These are phyloP conservation scores for Varanus komodoensis DNA, from an alignment of 2,113 vertebrate species.

Conservation along the genomic window DNA sequence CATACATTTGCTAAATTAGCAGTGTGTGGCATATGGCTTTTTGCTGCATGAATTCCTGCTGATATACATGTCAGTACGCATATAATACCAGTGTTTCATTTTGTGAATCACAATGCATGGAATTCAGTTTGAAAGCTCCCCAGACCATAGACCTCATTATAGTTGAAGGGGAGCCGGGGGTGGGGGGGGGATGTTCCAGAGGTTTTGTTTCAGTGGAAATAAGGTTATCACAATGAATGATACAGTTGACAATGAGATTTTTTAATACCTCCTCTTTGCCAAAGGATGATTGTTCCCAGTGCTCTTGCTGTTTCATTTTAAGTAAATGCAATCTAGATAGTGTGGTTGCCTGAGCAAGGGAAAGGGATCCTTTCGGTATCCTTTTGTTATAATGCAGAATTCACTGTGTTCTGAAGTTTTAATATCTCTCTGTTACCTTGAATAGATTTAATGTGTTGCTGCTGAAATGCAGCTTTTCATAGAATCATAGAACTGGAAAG, in stretches of 20 bases:
- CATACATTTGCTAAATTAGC: constrained; percentile 63
- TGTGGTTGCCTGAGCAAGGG: constrained; percentile 25
- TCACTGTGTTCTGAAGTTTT: background rate
- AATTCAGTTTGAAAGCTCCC: constrained; percentile 67
- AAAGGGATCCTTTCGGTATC: constrained; percentile 13
- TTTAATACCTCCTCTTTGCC: constrained; percentile 42
- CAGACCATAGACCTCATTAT: constrained; percentile 61
- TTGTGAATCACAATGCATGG: constrained; percentile 70
- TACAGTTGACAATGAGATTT: constrained; percentile 65
- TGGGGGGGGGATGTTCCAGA: constrained; percentile 1
- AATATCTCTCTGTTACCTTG: constrained; percentile 2
- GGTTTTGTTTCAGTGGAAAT: constrained; percentile 54
- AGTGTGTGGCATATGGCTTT: constrained; percentile 77
- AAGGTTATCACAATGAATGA: constrained; percentile 57
- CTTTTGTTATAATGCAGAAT: constrained; percentile 26
- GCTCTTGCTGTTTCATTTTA: constrained; percentile 44
- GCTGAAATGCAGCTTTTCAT: background rate
- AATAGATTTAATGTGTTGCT: background rate
- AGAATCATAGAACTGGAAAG: background rate
- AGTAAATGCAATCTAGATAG: constrained; percentile 40
- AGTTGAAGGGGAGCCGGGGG: constrained; percentile 56
- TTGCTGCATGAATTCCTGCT: constrained; percentile 77
- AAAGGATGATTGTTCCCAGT: constrained; percentile 45
- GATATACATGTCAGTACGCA: constrained; percentile 79
- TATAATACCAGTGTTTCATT: constrained; percentile 76